Evolutionary conservation across 2,888 invertebrate genomes (phyloP), one percentile per base, ranked within the genome.

Genomic region (Mythimna albipuncta): DNA sequence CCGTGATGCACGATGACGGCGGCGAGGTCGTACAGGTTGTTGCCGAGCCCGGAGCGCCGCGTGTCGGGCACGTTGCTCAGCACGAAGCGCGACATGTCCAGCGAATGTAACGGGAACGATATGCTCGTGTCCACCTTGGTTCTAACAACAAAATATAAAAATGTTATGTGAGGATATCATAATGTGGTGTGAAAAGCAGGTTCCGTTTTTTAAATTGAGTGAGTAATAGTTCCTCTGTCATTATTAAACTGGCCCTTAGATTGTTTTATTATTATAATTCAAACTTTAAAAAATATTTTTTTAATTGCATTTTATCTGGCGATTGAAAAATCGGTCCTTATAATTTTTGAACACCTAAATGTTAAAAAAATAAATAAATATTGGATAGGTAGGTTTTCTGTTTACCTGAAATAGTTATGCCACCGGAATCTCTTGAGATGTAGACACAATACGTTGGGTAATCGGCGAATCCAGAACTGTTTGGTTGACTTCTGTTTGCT

Each of bases 401-500:
- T 44, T 77, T 86, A 97, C 96, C 98, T 97, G 91, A 97, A 98
- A 88, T 97, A 98, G 90, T 98, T 97, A 90, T 97, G 97, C 98
- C 98, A 98, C 84, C 98, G 97, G 93, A 98, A 98, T 85, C 98
- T 96, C 94, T 98, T 98, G 86, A 98, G 96, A 92, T 98, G 98
- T 88, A 98, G 93, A 94, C 98, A 98, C 83, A 98, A 94, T 47
- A 98, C 98, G 93, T 98, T 98, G 81, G 98, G 98, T 89, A 98
- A 95, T 87, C 98, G 95, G 78, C 98, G 96, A 88, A 98, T 98
- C 98, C 98, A 98, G 94, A 98, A 98, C 92, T 98, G 98, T 93
- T 98, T 98, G 19, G 98, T 98, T 10, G 98, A 98, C 85, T 97
- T 97, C 91, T 98, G 98, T 91, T 98, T 98, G 89, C 97, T 97